A percentile compares a stretch with the other conserved stretches of the same genome.
Evolutionary conservation across 2,113 vertebrate genomes (phyloP).

Genomic region (Myotis lucifugus): DNA sequence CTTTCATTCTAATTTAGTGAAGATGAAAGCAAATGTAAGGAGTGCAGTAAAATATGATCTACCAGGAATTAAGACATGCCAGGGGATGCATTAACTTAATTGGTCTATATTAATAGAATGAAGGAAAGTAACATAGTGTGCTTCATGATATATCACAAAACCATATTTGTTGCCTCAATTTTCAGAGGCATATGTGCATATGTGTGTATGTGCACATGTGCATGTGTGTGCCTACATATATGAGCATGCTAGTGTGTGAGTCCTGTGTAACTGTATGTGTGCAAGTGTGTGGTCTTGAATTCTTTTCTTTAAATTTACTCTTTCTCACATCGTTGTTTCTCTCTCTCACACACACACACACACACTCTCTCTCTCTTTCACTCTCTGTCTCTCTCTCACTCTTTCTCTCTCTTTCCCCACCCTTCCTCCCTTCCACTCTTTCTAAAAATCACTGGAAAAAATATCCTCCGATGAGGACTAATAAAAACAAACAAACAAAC

Average conservation of each 20-base stretch:
- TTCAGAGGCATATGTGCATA: not conserved
- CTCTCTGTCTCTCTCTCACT: no score
- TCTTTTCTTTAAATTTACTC: not conserved
- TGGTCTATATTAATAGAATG: not conserved
- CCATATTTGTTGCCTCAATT: not conserved
- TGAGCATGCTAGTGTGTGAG: no score
- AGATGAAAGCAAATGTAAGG: constrained; percentile 14
- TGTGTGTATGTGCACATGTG: not conserved
- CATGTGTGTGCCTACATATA: accelerated
- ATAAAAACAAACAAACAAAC: no score
- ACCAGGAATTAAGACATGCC: constrained; percentile 42
- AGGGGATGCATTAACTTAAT: constrained; percentile 23
- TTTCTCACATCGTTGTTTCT: no score
- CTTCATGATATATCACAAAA: not conserved
- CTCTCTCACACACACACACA: no score
- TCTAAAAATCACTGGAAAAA: no score
- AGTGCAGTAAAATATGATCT: constrained; percentile 3
- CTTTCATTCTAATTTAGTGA: constrained; percentile 17
- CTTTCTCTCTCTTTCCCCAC: no score
- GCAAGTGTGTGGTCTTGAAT: not conserved
- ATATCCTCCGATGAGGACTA: no score
- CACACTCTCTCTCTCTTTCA: no score
- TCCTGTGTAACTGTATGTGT: not conserved
- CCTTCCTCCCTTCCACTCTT: no score
- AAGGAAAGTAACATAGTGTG: not conserved